phyloP scores from a whole-genome alignment of 2,113 vertebrate genomes.

The Pipra filicauda region DNA sequence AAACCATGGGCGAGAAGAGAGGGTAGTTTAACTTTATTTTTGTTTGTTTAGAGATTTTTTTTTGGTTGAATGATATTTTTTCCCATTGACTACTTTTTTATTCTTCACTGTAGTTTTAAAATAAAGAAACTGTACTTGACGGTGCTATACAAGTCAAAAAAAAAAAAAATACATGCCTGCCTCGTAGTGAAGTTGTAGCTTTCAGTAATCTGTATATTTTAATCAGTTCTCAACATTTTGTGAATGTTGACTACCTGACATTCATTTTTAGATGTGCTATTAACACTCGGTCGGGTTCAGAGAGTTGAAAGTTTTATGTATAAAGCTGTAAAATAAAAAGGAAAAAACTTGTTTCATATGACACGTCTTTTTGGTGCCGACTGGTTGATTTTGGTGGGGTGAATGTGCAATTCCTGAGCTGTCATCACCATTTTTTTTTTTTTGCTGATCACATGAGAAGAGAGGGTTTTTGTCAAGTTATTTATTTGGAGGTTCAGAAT shows the following conservation, averaged over 20 bases:
- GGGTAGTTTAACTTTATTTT: constrained; percentile 83
- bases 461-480: neutral
- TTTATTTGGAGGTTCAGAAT: neutral
- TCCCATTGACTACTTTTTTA: constrained; percentile 88
- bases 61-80: constrained; percentile 82
- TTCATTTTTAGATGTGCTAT: constrained; percentile 93
- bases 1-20: constrained; percentile 72
- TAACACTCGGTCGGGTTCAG: constrained; percentile 89
- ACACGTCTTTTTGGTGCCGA: constrained; percentile 67
- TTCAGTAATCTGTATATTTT: constrained; percentile 87
- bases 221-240: constrained; percentile 94
- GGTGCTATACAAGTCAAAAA: constrained; percentile 91
- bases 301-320: constrained; percentile 95
- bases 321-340: constrained; percentile 99
- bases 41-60: constrained; percentile 78
- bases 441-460: neutral
- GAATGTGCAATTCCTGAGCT: neutral
- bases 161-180: constrained; percentile 86
- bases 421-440: neutral
- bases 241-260: constrained; percentile 95
- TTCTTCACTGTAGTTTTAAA: constrained; percentile 93
- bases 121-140: constrained; percentile 89
- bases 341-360: constrained; percentile 96
- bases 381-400: neutral
- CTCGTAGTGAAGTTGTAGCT: constrained; percentile 95